Percentiles rank a stretch among this genome's conserved stretches.
Evolutionary conservation across 2,797 vertebrate genomes (phyloP).

Genomic region (Clangula hyemalis): DNA sequence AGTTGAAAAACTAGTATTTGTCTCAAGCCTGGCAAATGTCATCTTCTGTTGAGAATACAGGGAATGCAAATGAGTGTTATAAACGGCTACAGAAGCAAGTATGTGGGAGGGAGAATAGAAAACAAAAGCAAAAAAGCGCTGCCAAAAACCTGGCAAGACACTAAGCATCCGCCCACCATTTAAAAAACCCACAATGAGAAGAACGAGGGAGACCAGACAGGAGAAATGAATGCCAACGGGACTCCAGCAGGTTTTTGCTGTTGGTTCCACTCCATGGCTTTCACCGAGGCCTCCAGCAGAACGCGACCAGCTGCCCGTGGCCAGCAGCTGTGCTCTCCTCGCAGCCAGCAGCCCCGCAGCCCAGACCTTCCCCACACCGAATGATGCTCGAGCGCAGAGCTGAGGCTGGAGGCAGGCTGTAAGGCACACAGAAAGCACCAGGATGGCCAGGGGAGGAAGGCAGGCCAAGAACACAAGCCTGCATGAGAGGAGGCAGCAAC

Average conservation of each 20-base stretch:
- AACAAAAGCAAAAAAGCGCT: neutral
- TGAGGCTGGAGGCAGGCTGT: neutral
- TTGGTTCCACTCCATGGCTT: neutral
- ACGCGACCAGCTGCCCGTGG: neutral
- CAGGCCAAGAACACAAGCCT: rapidly evolving
- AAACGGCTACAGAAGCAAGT: neutral
- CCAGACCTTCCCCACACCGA: neutral
- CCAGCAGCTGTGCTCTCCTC: neutral
- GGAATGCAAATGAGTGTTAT: neutral
- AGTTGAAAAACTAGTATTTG: neutral
- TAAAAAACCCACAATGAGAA: neutral
- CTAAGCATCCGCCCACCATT: neutral
- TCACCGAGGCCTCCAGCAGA: neutral
- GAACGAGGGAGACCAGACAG: neutral
- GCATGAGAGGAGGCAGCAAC: neutral
- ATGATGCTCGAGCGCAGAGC: rapidly evolving
- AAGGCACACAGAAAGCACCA: neutral
- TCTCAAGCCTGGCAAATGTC: neutral
- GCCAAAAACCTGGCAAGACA: neutral
- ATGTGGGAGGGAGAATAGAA: neutral
- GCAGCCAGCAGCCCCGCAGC: neutral
- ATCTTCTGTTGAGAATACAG: neutral
- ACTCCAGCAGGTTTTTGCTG: neutral
- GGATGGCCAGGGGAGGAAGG: neutral
- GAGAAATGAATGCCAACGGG: neutral